Conservation (phyloP, 2,113 vertebrate species). For the Peromyscus maniculatus region DNA sequence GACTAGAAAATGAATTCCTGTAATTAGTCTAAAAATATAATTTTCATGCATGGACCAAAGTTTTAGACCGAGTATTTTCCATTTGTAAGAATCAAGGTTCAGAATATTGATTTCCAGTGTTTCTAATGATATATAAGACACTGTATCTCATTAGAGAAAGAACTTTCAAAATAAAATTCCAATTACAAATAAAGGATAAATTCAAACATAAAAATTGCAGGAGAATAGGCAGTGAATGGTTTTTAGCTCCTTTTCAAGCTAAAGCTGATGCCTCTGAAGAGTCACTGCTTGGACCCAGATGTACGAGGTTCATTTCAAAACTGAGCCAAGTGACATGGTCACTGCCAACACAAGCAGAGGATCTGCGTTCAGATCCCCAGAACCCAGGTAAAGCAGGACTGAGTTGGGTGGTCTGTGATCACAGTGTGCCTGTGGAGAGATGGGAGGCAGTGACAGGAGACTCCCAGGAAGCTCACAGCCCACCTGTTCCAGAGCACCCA, state of each 20-base stretch:
- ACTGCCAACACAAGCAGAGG: background rate
- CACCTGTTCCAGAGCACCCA: no score
- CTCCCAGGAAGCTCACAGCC: background rate
- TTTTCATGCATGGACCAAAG: background rate
- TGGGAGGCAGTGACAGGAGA: background rate
- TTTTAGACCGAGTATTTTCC: background rate
- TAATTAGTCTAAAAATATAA: background rate
- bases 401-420: background rate
- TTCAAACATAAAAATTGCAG: background rate
- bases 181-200: background rate
- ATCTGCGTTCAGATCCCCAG: background rate
- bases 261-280: background rate
- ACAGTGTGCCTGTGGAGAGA: background rate
- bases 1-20: background rate
- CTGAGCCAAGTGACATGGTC: background rate
- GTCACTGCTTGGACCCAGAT: background rate
- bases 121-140: background rate
- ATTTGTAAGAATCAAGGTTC: background rate
- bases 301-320: background rate
- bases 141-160: background rate
- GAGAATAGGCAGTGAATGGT: background rate
- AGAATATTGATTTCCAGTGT: background rate
- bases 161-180: background rate
- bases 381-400: background rate
- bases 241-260: background rate